Evolutionary conservation across 2,113 vertebrate genomes (phyloP).

Genomic region (Synodontis membranacea): DNA sequence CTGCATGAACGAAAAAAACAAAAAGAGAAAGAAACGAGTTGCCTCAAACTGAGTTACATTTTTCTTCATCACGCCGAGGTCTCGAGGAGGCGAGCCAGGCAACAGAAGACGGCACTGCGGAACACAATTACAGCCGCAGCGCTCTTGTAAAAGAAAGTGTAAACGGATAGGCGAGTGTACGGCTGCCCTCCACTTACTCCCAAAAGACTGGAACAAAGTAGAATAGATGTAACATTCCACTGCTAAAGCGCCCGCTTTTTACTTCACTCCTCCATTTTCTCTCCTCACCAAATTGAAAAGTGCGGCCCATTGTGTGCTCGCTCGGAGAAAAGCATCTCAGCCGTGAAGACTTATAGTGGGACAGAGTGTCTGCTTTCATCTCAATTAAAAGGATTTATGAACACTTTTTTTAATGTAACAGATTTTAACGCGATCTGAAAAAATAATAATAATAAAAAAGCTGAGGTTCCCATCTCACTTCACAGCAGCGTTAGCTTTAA

Average conservation of each 20-base stretch:
- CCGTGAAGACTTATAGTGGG: slow-evolving; percentile 55
- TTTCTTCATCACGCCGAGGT: slow-evolving; percentile 79
- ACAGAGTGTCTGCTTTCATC: slow-evolving; percentile 45
- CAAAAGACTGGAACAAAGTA: slow-evolving; percentile 76
- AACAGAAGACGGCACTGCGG: slow-evolving; percentile 71
- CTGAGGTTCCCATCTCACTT: not conserved
- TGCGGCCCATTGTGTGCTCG: slow-evolving; percentile 55
- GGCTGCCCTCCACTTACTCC: slow-evolving; percentile 64
- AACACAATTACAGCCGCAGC: slow-evolving; percentile 78
- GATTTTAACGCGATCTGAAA: slow-evolving; percentile 53
- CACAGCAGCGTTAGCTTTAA: not conserved
- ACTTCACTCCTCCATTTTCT: slow-evolving; percentile 63
- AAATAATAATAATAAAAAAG: slow-evolving; percentile 1
- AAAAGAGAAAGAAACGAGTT: slow-evolving; percentile 71
- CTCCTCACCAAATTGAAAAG: slow-evolving; percentile 67
- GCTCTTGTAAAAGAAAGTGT: slow-evolving; percentile 73
- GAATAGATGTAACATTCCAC: slow-evolving; percentile 74
- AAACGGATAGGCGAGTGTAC: slow-evolving; percentile 70
- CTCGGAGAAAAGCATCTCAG: slow-evolving; percentile 43
- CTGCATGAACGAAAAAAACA: slow-evolving; percentile 52
- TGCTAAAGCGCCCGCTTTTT: slow-evolving; percentile 61
- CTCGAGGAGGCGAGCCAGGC: slow-evolving; percentile 67
- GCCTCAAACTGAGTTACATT: slow-evolving; percentile 76
- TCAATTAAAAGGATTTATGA: slow-evolving; percentile 65
- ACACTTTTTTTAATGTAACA: slow-evolving; percentile 57